Evolutionary conservation across 2,113 vertebrate genomes (phyloP).

Genomic region (Tamias sibiricus): DNA sequence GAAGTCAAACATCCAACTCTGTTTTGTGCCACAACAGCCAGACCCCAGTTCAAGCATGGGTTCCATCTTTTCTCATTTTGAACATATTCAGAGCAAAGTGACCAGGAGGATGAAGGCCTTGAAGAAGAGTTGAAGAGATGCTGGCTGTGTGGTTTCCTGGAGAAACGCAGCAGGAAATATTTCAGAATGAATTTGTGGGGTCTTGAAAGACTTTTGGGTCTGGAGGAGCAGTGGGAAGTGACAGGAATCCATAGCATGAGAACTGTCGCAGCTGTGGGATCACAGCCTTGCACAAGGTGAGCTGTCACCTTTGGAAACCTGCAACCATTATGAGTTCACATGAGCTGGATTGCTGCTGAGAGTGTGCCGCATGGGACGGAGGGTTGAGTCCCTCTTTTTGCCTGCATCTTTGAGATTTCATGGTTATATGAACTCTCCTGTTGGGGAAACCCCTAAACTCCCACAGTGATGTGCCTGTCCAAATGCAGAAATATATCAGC

Average conservation of each 20-base stretch:
- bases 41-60: not conserved
- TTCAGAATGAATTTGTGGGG: not conserved
- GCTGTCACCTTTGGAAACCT: not conserved
- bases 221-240: not conserved
- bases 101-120: not conserved
- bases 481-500: not conserved
- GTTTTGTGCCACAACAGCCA: not conserved
- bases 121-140: not conserved
- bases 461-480: too few relatives aligned
- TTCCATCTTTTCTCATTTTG: not conserved
- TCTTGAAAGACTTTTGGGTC: not conserved
- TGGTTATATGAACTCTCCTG: not conserved
- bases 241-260: not conserved
- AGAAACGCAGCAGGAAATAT: not conserved
- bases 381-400: too few relatives aligned
- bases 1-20: not conserved
- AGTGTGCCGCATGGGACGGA: not conserved
- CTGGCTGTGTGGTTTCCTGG: not conserved
- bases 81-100: not conserved
- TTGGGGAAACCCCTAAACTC: rapidly evolving
- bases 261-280: rapidly evolving
- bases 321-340: rapidly evolving
- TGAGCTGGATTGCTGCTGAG: rapidly evolving
- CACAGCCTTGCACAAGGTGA: rapidly evolving
- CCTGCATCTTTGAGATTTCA: not conserved